Percentiles rank a stretch among this genome's conserved stretches.
These are phyloP conservation scores for Erebia aethiops DNA, from an alignment of 2,888 invertebrate genomes.

Conservation along the genomic window DNA sequence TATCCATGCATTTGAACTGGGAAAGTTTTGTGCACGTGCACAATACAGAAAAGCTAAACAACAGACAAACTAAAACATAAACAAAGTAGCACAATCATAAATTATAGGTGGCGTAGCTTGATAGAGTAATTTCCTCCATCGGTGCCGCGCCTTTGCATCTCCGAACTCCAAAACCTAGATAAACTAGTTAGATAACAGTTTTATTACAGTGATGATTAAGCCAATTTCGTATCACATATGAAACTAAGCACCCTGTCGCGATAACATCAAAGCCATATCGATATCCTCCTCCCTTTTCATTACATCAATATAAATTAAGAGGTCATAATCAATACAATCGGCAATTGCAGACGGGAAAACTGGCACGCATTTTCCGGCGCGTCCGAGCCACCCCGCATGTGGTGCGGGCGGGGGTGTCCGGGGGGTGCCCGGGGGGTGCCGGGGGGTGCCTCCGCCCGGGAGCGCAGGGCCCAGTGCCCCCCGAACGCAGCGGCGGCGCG, in stretches of 20 bases:
- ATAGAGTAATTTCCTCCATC: no score
- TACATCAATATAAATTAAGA: conserved; percentile 46
- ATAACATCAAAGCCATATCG: conserved; percentile 15
- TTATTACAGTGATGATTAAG: not conserved
- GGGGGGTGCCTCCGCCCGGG: conserved; percentile 53
- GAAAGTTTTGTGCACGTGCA: no score
- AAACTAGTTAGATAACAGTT: not conserved
- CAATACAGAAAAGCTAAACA: no score
- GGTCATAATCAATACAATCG: conserved; percentile 60
- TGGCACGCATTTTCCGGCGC: conserved; percentile 73
- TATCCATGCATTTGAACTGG: no score
- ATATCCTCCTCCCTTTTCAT: conserved; percentile 31
- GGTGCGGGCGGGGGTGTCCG: conserved; percentile 45
- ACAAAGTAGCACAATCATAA: no score
- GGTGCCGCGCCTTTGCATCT: no score
- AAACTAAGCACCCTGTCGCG: conserved; percentile 12
- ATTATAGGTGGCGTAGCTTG: no score
- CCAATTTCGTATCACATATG: not conserved
- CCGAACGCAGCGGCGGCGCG: conserved; percentile 79
- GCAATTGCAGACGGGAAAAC: conserved; percentile 73
- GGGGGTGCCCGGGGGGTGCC: conserved; percentile 43
- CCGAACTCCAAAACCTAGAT: not conserved
- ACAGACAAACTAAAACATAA: no score
- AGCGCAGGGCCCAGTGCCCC: conserved; percentile 72
- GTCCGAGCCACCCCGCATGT: conserved; percentile 55